Base-by-base conservation (phyloP, 2,113 vertebrate species). In the Corydoras maculifer region DNA sequence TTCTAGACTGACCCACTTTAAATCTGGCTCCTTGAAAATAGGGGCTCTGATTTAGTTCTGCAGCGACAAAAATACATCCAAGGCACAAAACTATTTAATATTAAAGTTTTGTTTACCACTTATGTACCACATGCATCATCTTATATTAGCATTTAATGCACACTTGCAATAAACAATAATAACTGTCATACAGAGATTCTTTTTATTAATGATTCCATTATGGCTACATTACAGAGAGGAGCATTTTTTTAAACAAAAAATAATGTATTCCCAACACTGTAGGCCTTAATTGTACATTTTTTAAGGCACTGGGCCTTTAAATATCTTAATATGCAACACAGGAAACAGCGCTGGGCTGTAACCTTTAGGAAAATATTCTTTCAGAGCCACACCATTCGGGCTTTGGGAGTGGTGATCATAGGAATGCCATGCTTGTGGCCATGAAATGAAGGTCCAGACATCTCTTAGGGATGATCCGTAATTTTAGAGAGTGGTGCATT, bases 221-320 rank as follows among this genome's bases (percentile, higher is more conserved):
- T 50, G 71, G 53, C 10, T 49, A 15, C 32, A 59, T 79, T 5
- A 8, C 13, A 43, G 51, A 48, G 62, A 31, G 13, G n/a, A 11
- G 9, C 9, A 69, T 48, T 62, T 68, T 55, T 65, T 72, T 65
- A 43, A 66, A 54, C 65, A 74, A 64, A 9, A 30, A 48, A 13
- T 64, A 13, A 12, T 51, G 3, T 68, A 55, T 68, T 63, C 35
- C 74, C 8, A 75, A 77, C 50, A 53, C n/a, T 15, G 31, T 60
- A 68, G 68, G 57, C 43, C 63, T 18, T 70, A 63, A 73, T 73
- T 60, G 53, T 49, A 48, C 8, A 25, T 43, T 5, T 18, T 35
- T 9, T 7, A 29, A 9, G 9, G 35, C 35, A 43, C 35, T 5
- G 35, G 35, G 35, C 5, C 18, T 55, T 1, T 14, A 10, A 7